These are phyloP conservation scores for Orchestia grillus DNA, from an alignment of 1,140 invertebrate species.

Conservation along the genomic window DNA sequence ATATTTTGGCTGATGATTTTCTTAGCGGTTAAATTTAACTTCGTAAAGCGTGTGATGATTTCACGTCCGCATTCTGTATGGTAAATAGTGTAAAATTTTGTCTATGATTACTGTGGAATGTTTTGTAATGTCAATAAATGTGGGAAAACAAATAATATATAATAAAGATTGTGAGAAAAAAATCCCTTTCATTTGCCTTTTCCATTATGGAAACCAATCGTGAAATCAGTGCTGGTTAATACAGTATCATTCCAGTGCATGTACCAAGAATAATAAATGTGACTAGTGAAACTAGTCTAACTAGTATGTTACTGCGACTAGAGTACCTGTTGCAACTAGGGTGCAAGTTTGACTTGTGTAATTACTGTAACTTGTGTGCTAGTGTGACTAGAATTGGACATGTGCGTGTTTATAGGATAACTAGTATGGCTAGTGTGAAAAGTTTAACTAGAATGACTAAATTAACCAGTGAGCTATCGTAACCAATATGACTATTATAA, in stretches of 20 bases:
- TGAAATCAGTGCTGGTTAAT: background rate
- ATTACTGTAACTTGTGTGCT: too few species aligned
- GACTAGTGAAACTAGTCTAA: background rate
- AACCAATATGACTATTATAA: too few species aligned
- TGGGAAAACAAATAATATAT: background rate
- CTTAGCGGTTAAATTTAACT: background rate
- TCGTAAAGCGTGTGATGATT: background rate
- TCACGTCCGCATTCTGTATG: background rate
- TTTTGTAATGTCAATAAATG: conserved; percentile 51
- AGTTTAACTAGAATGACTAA: too few species aligned
- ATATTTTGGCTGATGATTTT: background rate
- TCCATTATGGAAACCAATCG: background rate
- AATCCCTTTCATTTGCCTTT: background rate
- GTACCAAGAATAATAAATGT: background rate
- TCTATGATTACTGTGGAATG: conserved; percentile 13
- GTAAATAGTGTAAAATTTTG: conserved; percentile 1
- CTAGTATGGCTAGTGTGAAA: too few species aligned
- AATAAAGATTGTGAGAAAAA: background rate
- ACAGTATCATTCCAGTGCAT: background rate
- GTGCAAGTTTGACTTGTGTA: background rate
- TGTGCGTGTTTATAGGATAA: too few species aligned
- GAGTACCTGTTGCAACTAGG: background rate
- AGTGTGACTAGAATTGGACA: too few species aligned
- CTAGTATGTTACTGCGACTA: background rate
- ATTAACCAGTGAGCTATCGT: too few species aligned